Evolutionary conservation across 1,140 invertebrate species (phyloP), one percentile per base, ranked within the genome.

Genomic region (Phymastichus coffea): DNA sequence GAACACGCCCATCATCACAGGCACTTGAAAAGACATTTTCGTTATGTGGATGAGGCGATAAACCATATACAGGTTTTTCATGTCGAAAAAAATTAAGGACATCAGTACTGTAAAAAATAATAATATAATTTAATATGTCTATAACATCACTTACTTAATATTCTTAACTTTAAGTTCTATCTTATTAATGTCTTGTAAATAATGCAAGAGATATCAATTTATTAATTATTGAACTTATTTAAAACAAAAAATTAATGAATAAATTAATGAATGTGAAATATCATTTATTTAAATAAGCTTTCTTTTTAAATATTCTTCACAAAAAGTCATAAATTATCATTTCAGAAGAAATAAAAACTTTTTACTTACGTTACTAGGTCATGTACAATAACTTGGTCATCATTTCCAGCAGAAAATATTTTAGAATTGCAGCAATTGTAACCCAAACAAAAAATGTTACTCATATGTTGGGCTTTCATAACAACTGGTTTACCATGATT

Each of bases 341-440:
- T n/a, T 15, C 19, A 12, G 4, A 23, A 47, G 28, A 57, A 63
- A 48, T 19, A 55, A 51, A 61, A 62, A 58, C 7, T 33, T 33
- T 33, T 1, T 38, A 26, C 83, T 85, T 84, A 93, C 89, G 88
- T 92, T 72, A 74, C 68, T 49, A 88, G 76, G 79, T 94, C 90
- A 75, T 95, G 93, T n/a, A 92, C 85, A 56, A 93, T 89, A 38
- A 96, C 93, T 81, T 93, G 87, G 73, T 95, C 92, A 82, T 97
- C 95, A 81, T 97, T 97, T 47, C 94, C 94, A 57, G 92, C 95
- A 28, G 95, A 97, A 75, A 93, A 94, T 66, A 97, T 86, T 74
- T 88, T 90, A 22, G 84, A 82, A 71, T 92, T 93, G 37, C 84
- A 82, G 63, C 81, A 86, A 66, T 94, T 90, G 68, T 95, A 93